A percentile compares a stretch with the other conserved stretches of the same genome.
phyloP scores from a whole-genome alignment of 2,797 vertebrate genomes.

The Pseudochromis fuscus region DNA sequence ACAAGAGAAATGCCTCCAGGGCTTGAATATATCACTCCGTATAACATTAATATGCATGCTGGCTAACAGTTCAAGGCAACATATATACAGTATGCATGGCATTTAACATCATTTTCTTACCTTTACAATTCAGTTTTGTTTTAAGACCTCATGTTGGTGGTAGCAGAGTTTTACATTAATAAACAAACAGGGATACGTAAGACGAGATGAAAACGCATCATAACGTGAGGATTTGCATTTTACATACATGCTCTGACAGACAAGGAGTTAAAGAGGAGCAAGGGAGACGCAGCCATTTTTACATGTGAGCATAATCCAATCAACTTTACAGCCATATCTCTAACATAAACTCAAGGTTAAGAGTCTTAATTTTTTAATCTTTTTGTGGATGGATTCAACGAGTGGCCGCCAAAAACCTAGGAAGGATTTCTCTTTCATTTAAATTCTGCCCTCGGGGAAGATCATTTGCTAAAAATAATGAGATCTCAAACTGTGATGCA shows the following conservation, averaged over 20 bases:
- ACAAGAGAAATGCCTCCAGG: slow-evolving; percentile 28
- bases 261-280: slow-evolving; percentile 9
- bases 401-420: slow-evolving; percentile 10
- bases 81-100: slow-evolving; percentile 6
- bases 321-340: slow-evolving; percentile 41
- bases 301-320: slow-evolving; percentile 53
- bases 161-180: background rate
- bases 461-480: slow-evolving; percentile 61
- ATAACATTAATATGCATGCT: slow-evolving; percentile 42
- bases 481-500: slow-evolving; percentile 45
- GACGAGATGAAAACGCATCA: slow-evolving; percentile 5
- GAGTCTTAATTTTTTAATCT: slow-evolving; percentile 38
- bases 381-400: slow-evolving; percentile 48
- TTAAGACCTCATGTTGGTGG: background rate
- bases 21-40: slow-evolving; percentile 27
- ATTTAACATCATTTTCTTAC: slow-evolving; percentile 17
- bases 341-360: slow-evolving; percentile 34
- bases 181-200: background rate
- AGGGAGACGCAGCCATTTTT: slow-evolving; percentile 34
- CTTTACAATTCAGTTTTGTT: slow-evolving; percentile 13
- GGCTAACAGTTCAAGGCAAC: slow-evolving; percentile 45
- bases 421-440: slow-evolving; percentile 48
- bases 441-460: slow-evolving; percentile 28
- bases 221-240: slow-evolving; percentile 24
- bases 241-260: slow-evolving; percentile 15